A percentile compares a stretch with the other conserved stretches of the same genome.
These are phyloP conservation scores for Phania funesta DNA, from an alignment of 2,888 invertebrate genomes.

Conservation along the genomic window DNA sequence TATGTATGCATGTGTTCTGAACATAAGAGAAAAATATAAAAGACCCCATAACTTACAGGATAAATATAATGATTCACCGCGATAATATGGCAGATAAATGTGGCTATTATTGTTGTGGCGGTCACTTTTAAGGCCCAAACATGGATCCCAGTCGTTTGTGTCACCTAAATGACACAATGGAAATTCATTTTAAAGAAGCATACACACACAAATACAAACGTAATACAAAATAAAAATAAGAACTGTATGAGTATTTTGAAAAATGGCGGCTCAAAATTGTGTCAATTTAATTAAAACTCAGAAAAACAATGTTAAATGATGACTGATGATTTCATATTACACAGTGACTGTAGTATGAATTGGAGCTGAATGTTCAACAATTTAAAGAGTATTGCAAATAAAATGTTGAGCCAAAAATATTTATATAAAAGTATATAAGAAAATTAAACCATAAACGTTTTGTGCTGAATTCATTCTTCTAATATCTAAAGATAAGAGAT, in stretches of 20 bases:
- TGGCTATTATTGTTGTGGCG: constrained; percentile 88
- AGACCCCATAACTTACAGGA: constrained; percentile 85
- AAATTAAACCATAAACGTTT: no score
- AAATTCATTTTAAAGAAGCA: constrained; percentile 41
- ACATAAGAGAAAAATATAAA: constrained; percentile 42
- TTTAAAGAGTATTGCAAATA: no score
- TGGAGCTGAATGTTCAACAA: no score
- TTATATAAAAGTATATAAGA: background rate
- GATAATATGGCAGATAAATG: constrained; percentile 91
- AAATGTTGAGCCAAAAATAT: no score
- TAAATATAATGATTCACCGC: constrained; percentile 87
- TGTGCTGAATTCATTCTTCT: constrained; percentile 57
- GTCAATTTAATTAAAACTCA: background rate
- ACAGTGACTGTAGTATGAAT: background rate
- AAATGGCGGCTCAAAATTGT: background rate
- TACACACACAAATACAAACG: constrained; percentile 33
- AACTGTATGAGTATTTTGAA: background rate
- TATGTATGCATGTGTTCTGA: constrained; percentile 17
- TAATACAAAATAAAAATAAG: constrained; percentile 16
- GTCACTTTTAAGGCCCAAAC: constrained; percentile 81
- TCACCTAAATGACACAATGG: constrained; percentile 77
- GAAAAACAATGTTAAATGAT: background rate
- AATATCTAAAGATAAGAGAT: constrained; percentile 44
- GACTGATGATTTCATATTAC: background rate
- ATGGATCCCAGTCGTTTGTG: constrained; percentile 79